phyloP scores from a whole-genome alignment of 2,888 invertebrate genomes.

The Melikaiella ostensackeni region DNA sequence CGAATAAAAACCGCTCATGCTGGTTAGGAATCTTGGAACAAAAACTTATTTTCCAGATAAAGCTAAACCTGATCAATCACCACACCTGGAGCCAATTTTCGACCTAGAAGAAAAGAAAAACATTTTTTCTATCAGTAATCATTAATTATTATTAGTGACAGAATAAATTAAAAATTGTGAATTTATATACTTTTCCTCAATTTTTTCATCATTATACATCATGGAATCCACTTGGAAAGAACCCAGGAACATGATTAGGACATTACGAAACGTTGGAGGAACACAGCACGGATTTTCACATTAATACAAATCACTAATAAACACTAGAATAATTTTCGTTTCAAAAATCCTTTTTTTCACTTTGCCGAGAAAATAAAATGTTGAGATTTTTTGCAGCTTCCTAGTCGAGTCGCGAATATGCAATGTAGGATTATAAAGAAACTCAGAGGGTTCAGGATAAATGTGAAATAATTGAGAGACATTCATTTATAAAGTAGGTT shows the following conservation, averaged over 20 bases:
- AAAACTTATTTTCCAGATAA: neutral
- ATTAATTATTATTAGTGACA: neutral
- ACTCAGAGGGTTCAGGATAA: no score
- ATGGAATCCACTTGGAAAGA: neutral
- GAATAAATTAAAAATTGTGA: neutral
- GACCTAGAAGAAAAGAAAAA: conserved; percentile 65
- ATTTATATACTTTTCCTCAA: conserved; percentile 19
- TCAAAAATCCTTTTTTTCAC: neutral
- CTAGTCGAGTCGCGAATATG: neutral
- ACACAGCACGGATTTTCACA: conserved; percentile 59
- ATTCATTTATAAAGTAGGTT: no score
- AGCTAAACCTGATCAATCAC: conserved; percentile 63
- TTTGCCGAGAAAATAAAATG: neutral
- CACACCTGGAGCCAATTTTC: conserved; percentile 59
- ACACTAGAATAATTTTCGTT: conserved; percentile 40
- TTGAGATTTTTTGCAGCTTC: neutral
- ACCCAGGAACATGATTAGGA: conserved; percentile 39
- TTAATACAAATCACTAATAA: conserved; percentile 64
- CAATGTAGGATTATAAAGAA: neutral
- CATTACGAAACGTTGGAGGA: conserved; percentile 50
- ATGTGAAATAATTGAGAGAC: no score
- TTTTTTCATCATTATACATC: conserved; percentile 22
- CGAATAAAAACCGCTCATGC: conserved; percentile 3
- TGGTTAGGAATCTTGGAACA: neutral
- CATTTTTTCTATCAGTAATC: neutral